Percentiles rank a stretch among this genome's conserved stretches.
Evolutionary conservation across 2,888 invertebrate species (phyloP).

Genomic region (Entomobrya proxima): DNA sequence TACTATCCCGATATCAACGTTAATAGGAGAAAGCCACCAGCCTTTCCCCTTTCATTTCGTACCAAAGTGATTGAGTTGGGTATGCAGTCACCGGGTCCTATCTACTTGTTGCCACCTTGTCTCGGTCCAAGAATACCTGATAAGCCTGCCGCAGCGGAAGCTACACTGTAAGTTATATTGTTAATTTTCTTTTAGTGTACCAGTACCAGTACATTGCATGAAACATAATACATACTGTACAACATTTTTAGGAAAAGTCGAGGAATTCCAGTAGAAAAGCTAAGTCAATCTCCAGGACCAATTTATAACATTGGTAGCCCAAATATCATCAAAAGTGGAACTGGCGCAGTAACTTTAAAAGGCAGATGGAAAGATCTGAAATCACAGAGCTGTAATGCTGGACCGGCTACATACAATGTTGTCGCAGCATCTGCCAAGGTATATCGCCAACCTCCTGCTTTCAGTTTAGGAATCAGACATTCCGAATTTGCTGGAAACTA

Average conservation of each 20-base stretch:
- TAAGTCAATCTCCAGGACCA: conserved; percentile 68
- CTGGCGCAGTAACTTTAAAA: conserved; percentile 69
- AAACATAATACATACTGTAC: background rate
- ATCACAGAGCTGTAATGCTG: conserved; percentile 63
- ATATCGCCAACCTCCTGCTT: conserved; percentile 79
- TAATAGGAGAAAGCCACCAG: conserved; percentile 81
- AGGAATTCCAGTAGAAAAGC: conserved; percentile 52
- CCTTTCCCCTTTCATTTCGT: conserved; percentile 81
- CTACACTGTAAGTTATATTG: conserved; percentile 80
- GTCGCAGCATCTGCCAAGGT: conserved; percentile 26
- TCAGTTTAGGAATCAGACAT: conserved; percentile 80
- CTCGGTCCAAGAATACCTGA: conserved; percentile 80
- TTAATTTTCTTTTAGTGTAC: background rate
- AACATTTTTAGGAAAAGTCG: conserved; percentile 66
- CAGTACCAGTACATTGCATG: no score
- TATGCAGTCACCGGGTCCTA: conserved; percentile 81
- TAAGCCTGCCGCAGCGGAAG: conserved; percentile 79
- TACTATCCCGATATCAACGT: conserved; percentile 82
- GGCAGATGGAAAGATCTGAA: conserved; percentile 68
- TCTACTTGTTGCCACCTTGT: conserved; percentile 80
- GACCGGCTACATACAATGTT: conserved; percentile 71
- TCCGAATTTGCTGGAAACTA: conserved; percentile 70
- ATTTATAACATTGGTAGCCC: conserved; percentile 72
- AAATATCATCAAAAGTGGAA: conserved; percentile 65
- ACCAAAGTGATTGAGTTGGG: conserved; percentile 75